Conservation (phyloP, 2,888 invertebrate genomes). For the Pollenia griseotomentosa region DNA sequence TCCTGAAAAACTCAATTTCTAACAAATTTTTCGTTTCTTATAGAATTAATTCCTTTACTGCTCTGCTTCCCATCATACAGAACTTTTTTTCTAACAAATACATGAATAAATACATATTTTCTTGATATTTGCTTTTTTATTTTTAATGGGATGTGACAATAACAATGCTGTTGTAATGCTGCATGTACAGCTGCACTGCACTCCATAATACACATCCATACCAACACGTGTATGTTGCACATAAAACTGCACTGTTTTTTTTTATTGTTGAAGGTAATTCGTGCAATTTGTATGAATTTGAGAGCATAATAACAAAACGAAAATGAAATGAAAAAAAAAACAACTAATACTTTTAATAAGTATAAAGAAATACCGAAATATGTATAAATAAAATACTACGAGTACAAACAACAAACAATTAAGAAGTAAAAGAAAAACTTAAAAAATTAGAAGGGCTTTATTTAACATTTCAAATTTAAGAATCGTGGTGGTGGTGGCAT, state of each 20-base stretch:
- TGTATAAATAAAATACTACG: slow-evolving; percentile 16
- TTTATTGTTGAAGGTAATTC: slow-evolving; percentile 68
- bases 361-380: slow-evolving; percentile 30
- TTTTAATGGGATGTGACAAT: slow-evolving; percentile 72
- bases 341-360: slow-evolving; percentile 5
- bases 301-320: slow-evolving; percentile 50
- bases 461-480: slow-evolving; percentile 65
- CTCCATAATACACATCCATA: not conserved
- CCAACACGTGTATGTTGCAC: slow-evolving; percentile 24
- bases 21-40: not conserved
- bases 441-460: slow-evolving; percentile 72
- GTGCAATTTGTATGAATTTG: slow-evolving; percentile 69
- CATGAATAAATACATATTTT: slow-evolving; percentile 61
- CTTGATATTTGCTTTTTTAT: slow-evolving; percentile 50
- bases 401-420: not conserved
- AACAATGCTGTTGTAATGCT: slow-evolving; percentile 46
- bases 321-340: not conserved
- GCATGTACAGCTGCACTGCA: slow-evolving; percentile 52
- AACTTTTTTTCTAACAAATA: slow-evolving; percentile 63
- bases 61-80: slow-evolving; percentile 21
- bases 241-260: slow-evolving; percentile 61
- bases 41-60: slow-evolving; percentile 9
- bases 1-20: not conserved
- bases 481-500: slow-evolving; percentile 39
- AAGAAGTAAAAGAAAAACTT: slow-evolving; percentile 10